Evolutionary conservation across 2,888 invertebrate genomes (phyloP).

Genomic region (Proisotoma minuta): DNA sequence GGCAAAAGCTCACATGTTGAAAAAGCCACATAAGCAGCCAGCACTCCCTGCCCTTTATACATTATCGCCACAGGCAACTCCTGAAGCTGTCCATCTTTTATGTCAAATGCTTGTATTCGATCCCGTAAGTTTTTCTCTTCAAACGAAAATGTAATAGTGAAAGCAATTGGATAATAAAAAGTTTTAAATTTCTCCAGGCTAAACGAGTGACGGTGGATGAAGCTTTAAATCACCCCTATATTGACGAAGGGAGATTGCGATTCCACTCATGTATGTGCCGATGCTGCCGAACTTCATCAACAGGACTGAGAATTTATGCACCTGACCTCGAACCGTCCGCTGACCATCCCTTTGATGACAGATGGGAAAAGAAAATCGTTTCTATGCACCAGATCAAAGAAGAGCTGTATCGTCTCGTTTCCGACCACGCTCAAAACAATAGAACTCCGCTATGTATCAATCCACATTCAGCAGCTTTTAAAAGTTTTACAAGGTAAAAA

Average conservation of each 20-base stretch:
- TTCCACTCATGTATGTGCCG: conserved; percentile 99
- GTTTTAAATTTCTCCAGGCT: conserved; percentile 58
- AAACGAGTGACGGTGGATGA: conserved; percentile 92
- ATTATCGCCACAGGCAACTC: conserved; percentile 86
- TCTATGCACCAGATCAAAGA: conserved; percentile 94
- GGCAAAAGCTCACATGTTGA: conserved; percentile 84
- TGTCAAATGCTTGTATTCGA: conserved; percentile 98
- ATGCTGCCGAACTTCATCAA: conserved; percentile 76
- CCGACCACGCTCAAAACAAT: conserved; percentile 90
- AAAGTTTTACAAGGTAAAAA: conserved; percentile 98
- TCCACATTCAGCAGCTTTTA: conserved; percentile 99
- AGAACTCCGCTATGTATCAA: conserved; percentile 98
- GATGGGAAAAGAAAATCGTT: conserved; percentile 92
- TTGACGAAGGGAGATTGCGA: conserved; percentile 94
- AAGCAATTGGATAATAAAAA: neutral
- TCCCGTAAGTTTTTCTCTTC: conserved; percentile 65
- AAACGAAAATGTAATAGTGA: neutral
- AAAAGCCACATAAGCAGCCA: conserved; percentile 80
- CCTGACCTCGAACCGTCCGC: conserved; percentile 89
- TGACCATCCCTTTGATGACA: conserved; percentile 85
- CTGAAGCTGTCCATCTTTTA: conserved; percentile 95
- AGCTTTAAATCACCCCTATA: conserved; percentile 92
- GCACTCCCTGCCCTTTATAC: conserved; percentile 86
- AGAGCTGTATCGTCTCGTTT: conserved; percentile 98
- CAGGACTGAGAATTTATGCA: conserved; percentile 74